phyloP scores from a whole-genome alignment of 1,140 invertebrate species.

The Teleopsis dalmanni region DNA sequence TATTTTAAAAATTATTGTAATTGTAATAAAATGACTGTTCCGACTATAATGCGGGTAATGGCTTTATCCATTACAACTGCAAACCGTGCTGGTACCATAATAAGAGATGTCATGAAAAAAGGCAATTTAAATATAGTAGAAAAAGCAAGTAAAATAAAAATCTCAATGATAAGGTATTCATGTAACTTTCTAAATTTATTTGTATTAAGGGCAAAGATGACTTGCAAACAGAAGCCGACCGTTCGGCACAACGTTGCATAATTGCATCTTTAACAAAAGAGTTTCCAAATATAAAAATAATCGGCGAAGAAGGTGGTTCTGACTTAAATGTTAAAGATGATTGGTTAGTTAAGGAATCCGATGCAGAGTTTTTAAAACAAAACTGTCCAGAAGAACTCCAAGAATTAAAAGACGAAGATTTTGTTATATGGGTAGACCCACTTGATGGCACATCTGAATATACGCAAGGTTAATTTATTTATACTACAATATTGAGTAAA shows the following conservation, averaged over 20 bases:
- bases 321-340: constrained; percentile 56
- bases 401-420: constrained; percentile 59
- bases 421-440: constrained; percentile 97
- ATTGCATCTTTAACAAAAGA: constrained; percentile 72
- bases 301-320: constrained; percentile 81
- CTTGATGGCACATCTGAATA: constrained; percentile 95
- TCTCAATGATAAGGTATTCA: no score
- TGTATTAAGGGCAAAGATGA: constrained; percentile 69
- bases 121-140: constrained; percentile 87
- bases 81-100: constrained; percentile 76
- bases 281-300: constrained; percentile 81
- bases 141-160: constrained; percentile 11
- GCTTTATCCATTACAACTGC: constrained; percentile 59
- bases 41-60: constrained; percentile 49
- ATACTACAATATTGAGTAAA: background rate
- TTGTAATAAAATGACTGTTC: constrained; percentile 22
- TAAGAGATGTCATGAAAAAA: constrained; percentile 79
- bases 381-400: constrained; percentile 61
- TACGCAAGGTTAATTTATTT: constrained; percentile 56
- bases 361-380: constrained; percentile 59
- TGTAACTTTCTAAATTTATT: background rate
- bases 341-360: constrained; percentile 63
- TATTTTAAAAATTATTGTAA: constrained; percentile 1
- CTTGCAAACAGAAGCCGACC: constrained; percentile 94
- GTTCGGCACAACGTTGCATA: constrained; percentile 88